A percentile compares a stretch with the other conserved stretches of the same genome.
Conservation (phyloP, 2,888 invertebrate species). For the Tyria jacobaeae region DNA sequence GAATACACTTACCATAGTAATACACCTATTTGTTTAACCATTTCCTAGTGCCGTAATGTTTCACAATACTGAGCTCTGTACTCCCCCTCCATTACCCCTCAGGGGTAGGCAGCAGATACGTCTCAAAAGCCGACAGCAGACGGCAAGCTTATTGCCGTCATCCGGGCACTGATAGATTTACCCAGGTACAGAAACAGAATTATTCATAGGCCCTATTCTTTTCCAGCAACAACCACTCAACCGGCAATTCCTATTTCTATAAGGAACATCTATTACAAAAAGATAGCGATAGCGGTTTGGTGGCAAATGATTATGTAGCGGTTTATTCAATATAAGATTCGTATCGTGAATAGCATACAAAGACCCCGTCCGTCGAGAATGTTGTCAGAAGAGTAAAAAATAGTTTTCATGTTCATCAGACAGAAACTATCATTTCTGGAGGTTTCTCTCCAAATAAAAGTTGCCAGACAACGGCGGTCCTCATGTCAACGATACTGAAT, state of each 20-base stretch:
- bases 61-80: neutral
- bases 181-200: no score
- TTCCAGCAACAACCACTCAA: no score
- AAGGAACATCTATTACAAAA: neutral
- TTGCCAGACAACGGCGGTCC: neutral
- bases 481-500: neutral
- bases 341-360: neutral
- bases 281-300: neutral
- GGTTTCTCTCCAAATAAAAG: neutral
- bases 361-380: neutral
- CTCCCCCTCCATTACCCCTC: no score
- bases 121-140: no score
- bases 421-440: neutral
- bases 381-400: neutral
- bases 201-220: no score
- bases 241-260: no score
- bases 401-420: neutral
- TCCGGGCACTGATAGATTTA: no score
- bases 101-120: no score
- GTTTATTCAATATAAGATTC: neutral
- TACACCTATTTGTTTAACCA: conserved; percentile 22
- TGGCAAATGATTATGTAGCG: neutral
- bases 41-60: conserved; percentile 29
- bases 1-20: conserved; percentile 37
- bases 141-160: no score